These are phyloP conservation scores for Bombus sibiricus DNA, from an alignment of 1,140 invertebrate species.

Conservation along the genomic window DNA sequence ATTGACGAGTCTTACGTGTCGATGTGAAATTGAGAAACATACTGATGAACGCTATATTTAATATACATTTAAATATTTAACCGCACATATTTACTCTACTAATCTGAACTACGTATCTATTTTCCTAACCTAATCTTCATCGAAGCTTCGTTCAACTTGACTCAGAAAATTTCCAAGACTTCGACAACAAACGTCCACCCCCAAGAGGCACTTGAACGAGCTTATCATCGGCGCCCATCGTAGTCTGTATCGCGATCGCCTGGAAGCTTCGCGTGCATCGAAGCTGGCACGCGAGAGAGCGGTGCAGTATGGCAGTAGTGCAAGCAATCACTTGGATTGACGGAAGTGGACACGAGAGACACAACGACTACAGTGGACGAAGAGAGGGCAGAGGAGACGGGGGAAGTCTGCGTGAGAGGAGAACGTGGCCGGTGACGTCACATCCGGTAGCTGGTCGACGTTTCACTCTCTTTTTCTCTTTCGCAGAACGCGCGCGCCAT, in stretches of 20 bases:
- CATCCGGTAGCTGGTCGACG: slow-evolving; percentile 65
- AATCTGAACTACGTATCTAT: neutral
- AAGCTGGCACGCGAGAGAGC: slow-evolving; percentile 31
- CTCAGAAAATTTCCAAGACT: neutral
- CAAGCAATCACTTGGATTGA: slow-evolving; percentile 68
- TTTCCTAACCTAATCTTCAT: neutral
- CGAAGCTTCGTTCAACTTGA: neutral
- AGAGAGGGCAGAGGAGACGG: neutral
- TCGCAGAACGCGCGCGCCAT: slow-evolving; percentile 58
- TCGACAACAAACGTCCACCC: neutral
- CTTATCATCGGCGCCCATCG: slow-evolving; percentile 22
- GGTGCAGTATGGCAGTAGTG: slow-evolving; percentile 77
- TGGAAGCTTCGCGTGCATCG: slow-evolving; percentile 17
- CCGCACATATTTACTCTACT: no score
- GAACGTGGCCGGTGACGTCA: slow-evolving; percentile 72
- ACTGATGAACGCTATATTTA: no score
- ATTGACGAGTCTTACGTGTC: no score
- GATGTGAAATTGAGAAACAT: no score
- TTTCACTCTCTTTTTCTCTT: slow-evolving; percentile 67
- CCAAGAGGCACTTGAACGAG: neutral
- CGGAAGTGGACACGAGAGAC: slow-evolving; percentile 70
- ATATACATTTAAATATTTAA: no score
- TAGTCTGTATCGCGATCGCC: slow-evolving; percentile 1
- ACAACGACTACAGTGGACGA: neutral
- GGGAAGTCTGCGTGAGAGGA: slow-evolving; percentile 39